Conservation (phyloP, 2,888 invertebrate species). For the Macaria notata region DNA sequence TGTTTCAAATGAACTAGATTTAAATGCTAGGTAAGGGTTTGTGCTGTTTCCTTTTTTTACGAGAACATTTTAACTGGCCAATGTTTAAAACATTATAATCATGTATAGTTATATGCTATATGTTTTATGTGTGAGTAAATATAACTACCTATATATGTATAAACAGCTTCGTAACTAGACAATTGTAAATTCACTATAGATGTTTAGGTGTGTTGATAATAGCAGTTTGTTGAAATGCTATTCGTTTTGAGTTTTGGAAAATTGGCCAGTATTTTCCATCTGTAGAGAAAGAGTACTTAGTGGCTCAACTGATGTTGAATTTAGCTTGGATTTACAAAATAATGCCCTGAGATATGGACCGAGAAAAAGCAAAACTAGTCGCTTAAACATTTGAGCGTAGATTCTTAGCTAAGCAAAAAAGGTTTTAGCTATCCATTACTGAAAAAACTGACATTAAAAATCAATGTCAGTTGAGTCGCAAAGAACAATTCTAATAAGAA, state of each 20-base stretch:
- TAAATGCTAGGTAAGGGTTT: constrained; percentile 47
- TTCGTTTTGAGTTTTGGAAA: constrained; percentile 32
- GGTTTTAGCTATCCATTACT: too few species aligned
- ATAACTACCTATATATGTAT: constrained; percentile 47
- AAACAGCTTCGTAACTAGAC: constrained; percentile 65
- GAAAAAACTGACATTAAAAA: too few species aligned
- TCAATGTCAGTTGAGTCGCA: constrained; percentile 2
- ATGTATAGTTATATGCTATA: constrained; percentile 44
- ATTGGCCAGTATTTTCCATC: constrained; percentile 42
- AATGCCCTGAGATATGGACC: too few species aligned
- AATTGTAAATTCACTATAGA: constrained; percentile 58
- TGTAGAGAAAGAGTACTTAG: constrained; percentile 14
- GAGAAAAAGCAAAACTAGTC: too few species aligned
- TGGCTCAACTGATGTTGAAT: too few species aligned
- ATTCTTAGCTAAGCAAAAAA: too few species aligned
- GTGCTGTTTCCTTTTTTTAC: constrained; percentile 50
- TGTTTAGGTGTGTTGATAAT: constrained; percentile 50
- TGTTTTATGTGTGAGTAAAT: constrained; percentile 58
- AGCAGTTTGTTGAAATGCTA: constrained; percentile 40
- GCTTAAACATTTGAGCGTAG: too few species aligned
- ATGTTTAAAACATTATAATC: constrained; percentile 48
- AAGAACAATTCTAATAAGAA: constrained; percentile 9
- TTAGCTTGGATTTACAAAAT: too few species aligned
- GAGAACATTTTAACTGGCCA: constrained; percentile 50
- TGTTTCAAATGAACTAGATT: constrained; percentile 49